Evolutionary conservation across 2,113 vertebrate genomes (phyloP).

Genomic region (Cyprinodon brontotheroides): DNA sequence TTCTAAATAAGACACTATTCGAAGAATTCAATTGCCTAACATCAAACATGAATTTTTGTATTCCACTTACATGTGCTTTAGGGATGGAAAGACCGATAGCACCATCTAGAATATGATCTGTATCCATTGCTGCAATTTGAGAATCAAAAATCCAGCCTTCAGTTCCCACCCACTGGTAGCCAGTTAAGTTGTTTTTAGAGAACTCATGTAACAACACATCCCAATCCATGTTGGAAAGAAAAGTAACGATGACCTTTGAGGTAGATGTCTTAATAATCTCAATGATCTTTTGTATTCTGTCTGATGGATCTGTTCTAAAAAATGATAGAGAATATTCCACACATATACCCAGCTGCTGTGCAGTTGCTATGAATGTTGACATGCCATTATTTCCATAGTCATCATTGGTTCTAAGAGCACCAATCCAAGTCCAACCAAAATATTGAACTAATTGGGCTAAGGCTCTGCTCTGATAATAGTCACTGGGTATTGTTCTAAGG

Average conservation of each 20-base stretch:
- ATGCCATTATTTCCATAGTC: constrained; percentile 77
- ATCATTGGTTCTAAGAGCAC: constrained; percentile 68
- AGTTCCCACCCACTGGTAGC: constrained; percentile 79
- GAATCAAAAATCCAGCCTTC: constrained; percentile 77
- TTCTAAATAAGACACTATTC: constrained; percentile 57
- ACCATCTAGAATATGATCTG: constrained; percentile 68
- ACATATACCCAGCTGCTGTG: constrained; percentile 65
- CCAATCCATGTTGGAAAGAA: constrained; percentile 67
- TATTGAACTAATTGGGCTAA: constrained; percentile 70
- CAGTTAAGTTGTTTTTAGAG: constrained; percentile 69
- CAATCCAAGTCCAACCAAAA: constrained; percentile 77
- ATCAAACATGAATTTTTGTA: constrained; percentile 73
- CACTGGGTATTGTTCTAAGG: constrained; percentile 70
- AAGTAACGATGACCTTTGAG: constrained; percentile 72
- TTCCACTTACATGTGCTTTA: constrained; percentile 63
- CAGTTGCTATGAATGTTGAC: constrained; percentile 61
- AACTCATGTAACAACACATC: constrained; percentile 63
- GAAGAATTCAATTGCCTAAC: constrained; percentile 58
- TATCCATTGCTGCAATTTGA: constrained; percentile 56
- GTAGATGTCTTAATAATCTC: constrained; percentile 71
- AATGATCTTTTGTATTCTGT: constrained; percentile 62
- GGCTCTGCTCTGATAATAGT: constrained; percentile 72
- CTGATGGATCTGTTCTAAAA: constrained; percentile 67
- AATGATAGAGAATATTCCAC: constrained; percentile 21
- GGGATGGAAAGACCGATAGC: constrained; percentile 77